Base-by-base conservation (phyloP, 2,797 vertebrate genomes). In the Apogon hyalosoma region DNA sequence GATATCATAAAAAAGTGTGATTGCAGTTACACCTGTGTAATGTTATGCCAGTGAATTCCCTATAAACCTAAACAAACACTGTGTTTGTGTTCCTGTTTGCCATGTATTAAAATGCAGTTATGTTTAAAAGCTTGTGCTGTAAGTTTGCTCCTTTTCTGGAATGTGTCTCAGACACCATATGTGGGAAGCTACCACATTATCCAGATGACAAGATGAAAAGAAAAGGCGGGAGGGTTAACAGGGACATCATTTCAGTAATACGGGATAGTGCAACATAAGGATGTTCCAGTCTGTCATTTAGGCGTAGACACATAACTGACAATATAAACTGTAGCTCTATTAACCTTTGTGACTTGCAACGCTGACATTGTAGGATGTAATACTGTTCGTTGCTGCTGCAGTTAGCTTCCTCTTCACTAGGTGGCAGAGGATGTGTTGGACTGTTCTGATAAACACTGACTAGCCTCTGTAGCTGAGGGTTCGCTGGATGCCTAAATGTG, bases 401-500 rank as follows among this genome's bases (percentile, higher is more conserved):
- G 4, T 24, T 24, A 24, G 21, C 21, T 43, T 46, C 9, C 7
- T 53, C 14, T 54, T 13, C 11, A 21, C 9, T 45, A 58, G 39
- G 19, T 62, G 21, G 48, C 46, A 42, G 59, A 18, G 39, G 21
- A 52, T 12, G 0, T 28, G 11, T 21, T 14, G 13, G 58, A 53
- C 10, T 53, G 14, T 11, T 19, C 58, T 43, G 28, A 57, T 31
- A n/a, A 3, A 24, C 45, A 53, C 63, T 48, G 7, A 72, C 47
- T 60, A 68, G 42, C 61, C 55, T n/a, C 13, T 42, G 42, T 45
- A 42, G 50, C 56, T 70, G 66, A 42, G 31, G 40, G 18, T 41
- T 18, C 48, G 40, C 43, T 46, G 31, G n/a, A 21, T 28, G 39
- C 14, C 31, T 18, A 6, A 40, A 11, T 0, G 12, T 33, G 15